phyloP scores from a whole-genome alignment of 2,888 invertebrate genomes.

The Acrobasis suavella region DNA sequence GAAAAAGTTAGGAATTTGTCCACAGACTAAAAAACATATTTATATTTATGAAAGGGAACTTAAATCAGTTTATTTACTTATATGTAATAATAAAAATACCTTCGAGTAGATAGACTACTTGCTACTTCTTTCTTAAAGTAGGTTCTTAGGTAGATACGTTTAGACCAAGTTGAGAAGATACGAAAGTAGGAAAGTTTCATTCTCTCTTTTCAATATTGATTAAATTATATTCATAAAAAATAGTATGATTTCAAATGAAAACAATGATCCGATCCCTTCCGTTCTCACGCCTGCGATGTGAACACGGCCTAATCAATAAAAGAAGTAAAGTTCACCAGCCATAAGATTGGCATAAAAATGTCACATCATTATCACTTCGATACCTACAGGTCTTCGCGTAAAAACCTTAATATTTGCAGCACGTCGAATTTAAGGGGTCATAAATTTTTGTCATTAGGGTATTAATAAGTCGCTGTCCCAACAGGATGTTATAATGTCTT shows the following conservation, averaged over 20 bases:
- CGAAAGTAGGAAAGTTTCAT: too few species aligned
- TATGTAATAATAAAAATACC: too few species aligned
- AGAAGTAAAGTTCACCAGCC: constrained; percentile 16
- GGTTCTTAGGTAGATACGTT: too few species aligned
- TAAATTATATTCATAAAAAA: too few species aligned
- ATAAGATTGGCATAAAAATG: constrained; percentile 17
- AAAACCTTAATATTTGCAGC: constrained; percentile 73
- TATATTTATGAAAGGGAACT: too few species aligned
- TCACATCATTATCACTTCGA: constrained; percentile 20
- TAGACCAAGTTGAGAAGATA: too few species aligned
- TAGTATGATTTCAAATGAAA: background rate
- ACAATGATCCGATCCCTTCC: background rate
- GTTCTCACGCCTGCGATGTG: constrained; percentile 3
- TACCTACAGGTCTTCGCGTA: constrained; percentile 33
- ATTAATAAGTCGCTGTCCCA: constrained; percentile 76
- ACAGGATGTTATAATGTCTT: constrained; percentile 81
- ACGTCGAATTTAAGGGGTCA: constrained; percentile 76
- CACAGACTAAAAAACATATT: background rate
- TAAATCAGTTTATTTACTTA: too few species aligned
- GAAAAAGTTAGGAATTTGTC: background rate
- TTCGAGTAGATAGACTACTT: too few species aligned
- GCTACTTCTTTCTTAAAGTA: too few species aligned
- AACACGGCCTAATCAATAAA: constrained; percentile 4
- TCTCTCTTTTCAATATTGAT: too few species aligned
- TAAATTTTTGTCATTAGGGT: constrained; percentile 81